Conservation (phyloP, 2,888 invertebrate genomes). For the Carterocephalus palaemon region DNA sequence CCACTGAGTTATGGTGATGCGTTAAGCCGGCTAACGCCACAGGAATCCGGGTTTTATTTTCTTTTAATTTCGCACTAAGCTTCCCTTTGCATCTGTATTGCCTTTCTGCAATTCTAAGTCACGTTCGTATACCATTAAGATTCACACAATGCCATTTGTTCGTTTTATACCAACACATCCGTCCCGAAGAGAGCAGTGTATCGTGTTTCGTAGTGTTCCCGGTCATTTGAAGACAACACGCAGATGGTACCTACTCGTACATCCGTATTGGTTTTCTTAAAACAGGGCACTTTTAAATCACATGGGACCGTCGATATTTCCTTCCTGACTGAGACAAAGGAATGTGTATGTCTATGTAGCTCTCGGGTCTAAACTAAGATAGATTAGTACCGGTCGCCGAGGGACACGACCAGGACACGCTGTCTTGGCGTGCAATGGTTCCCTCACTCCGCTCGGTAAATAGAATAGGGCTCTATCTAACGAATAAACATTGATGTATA, state of each 20-base stretch:
- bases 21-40: conserved; percentile 70
- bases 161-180: conserved; percentile 52
- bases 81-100: conserved; percentile 53
- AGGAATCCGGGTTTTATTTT: conserved; percentile 64
- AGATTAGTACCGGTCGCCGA: conserved; percentile 55
- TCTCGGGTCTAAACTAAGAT: conserved; percentile 61
- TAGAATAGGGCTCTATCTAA: no score
- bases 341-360: conserved; percentile 53
- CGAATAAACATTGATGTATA: no score
- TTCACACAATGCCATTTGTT: conserved; percentile 55
- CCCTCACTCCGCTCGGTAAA: no score
- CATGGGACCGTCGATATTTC: conserved; percentile 71
- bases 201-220: conserved; percentile 63
- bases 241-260: conserved; percentile 71
- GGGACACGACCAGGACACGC: conserved; percentile 28
- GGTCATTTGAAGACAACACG: conserved; percentile 71
- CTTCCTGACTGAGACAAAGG: conserved; percentile 65
- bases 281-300: conserved; percentile 74
- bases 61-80: conserved; percentile 64
- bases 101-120: conserved; percentile 49
- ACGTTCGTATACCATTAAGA: conserved; percentile 48
- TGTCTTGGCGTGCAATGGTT: conserved; percentile 17
- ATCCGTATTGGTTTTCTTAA: conserved; percentile 74
- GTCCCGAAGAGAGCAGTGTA: conserved; percentile 49
- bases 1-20: conserved; percentile 78